Evolutionary conservation across 2,797 vertebrate genomes (phyloP), one percentile per base, ranked within the genome.

Genomic region (Hydrophis major): DNA sequence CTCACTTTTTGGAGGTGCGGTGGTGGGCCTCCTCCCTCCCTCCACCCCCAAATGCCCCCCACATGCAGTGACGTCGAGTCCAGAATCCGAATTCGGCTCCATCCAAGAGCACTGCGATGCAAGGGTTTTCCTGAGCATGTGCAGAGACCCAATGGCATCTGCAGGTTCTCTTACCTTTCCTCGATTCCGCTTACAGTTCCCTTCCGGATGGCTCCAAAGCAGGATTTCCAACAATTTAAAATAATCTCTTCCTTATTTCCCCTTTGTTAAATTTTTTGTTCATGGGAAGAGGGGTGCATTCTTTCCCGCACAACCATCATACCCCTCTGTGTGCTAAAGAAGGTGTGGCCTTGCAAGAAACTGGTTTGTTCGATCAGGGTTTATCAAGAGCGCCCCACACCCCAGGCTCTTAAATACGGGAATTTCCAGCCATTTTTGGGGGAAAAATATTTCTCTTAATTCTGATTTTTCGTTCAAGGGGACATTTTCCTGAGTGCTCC

Each of bases 31-130:
- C 74, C 37, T 6, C 32, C 60, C 25, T 7, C 5, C n/a, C 18
- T 22, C 10, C 53, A 2, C 53, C 53, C 53, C 53, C 53, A 42
- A 42, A 78, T 1, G 3, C 20, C 37, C 37, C 37, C 74, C 74
- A 42, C 0, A 42, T 42, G 4, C 10, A 7, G 18, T 4, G 3
- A 42, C 0, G 3, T 2, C 10, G 18, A 10, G 1, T 10, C 3
- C 6, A 78, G 20, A 42, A 47, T 42, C 18, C 8, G 7, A 18
- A 78, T 42, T 22, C 4, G 37, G 32, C 8, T 42, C 32, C 69
- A 22, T 37, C 16, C 18, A 42, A 37, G 32, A 37, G 6, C 0
- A 3, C 6, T 0, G 20, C 3, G 28, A 20, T 3, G 16, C 7
- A 7, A 37, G 69, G 32, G 1, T 16, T 10, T 37, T 22, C 7